Conservation (phyloP, 2,888 invertebrate genomes). For the Aethes cnicana region DNA sequence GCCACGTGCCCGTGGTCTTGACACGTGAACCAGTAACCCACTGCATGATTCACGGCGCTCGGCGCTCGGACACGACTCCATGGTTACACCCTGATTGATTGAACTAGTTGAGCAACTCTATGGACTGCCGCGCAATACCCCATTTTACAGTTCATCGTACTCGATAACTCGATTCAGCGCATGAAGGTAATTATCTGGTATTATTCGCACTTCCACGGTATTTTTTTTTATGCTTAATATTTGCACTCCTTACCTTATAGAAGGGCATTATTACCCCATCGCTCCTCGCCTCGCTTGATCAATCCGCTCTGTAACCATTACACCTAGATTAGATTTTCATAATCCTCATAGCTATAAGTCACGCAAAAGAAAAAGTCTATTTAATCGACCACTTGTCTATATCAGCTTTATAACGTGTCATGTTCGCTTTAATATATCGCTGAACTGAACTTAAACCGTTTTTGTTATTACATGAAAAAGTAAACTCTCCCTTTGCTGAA, state of each 20-base stretch:
- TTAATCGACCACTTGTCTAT: too few relatives aligned
- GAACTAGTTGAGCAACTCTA: slow-evolving; percentile 4
- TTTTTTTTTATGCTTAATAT: too few relatives aligned
- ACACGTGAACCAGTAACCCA: not conserved
- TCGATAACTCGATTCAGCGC: too few relatives aligned
- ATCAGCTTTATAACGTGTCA: too few relatives aligned
- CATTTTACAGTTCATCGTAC: too few relatives aligned
- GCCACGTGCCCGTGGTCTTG: too few relatives aligned
- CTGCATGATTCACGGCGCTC: slow-evolving; percentile 4
- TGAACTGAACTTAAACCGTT: too few relatives aligned
- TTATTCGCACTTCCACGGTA: too few relatives aligned
- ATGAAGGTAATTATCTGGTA: too few relatives aligned
- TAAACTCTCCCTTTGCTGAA: slow-evolving; percentile 14
- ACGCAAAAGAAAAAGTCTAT: too few relatives aligned
- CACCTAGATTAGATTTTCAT: slow-evolving; percentile 11
- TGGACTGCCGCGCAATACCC: not conserved
- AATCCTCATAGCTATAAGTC: slow-evolving; percentile 5
- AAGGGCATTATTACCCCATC: slow-evolving; percentile 4
- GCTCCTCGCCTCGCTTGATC: not conserved
- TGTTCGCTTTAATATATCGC: too few relatives aligned
- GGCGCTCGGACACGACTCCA: not conserved
- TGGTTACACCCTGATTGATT: not conserved
- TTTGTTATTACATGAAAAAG: slow-evolving; percentile 16
- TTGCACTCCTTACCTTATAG: not conserved
- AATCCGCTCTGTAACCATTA: slow-evolving; percentile 2